These are phyloP conservation scores for Acheta domesticus DNA, from an alignment of 2,888 invertebrate species.

Conservation along the genomic window DNA sequence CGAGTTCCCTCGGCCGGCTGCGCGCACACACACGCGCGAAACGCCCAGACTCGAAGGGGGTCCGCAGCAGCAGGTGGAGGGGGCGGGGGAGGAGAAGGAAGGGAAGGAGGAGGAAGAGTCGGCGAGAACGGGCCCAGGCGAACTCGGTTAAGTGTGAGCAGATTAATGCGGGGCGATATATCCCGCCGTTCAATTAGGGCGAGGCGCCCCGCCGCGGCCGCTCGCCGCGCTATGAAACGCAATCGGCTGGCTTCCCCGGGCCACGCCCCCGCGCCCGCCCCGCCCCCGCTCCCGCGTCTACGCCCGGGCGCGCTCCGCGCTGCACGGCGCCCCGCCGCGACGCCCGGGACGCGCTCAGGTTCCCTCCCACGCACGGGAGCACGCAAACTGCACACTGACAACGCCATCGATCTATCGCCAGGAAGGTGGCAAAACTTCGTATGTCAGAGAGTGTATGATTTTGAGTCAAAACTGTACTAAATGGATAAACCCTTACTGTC, in stretches of 20 bases:
- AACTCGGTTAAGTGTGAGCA: conserved; percentile 1
- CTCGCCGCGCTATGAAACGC: neutral
- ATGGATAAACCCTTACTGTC: too few relatives aligned
- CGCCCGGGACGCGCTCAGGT: too few relatives aligned
- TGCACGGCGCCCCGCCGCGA: neutral
- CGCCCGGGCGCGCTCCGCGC: neutral
- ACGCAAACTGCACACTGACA: too few relatives aligned
- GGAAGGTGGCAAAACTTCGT: too few relatives aligned
- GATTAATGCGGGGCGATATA: conserved; percentile 7
- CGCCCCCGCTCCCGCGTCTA: neutral
- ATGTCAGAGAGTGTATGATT: too few relatives aligned
- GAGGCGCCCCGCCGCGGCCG: conserved; percentile 18
- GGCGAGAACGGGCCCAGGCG: neutral
- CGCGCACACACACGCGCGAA: neutral
- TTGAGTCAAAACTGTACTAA: too few relatives aligned
- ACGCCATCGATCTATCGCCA: too few relatives aligned
- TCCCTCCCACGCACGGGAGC: too few relatives aligned
- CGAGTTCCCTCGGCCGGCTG: too few relatives aligned
- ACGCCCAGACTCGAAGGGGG: neutral
- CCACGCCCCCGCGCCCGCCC: neutral
- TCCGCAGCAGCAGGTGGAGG: neutral
- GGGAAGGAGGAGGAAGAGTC: neutral
- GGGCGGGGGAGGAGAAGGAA: neutral
- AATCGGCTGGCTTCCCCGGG: neutral
- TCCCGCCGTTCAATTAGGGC: conserved; percentile 18